A percentile compares a stretch with the other conserved stretches of the same genome.
These are phyloP conservation scores for Sturmia bella DNA, from an alignment of 2,888 invertebrate genomes.

Conservation along the genomic window DNA sequence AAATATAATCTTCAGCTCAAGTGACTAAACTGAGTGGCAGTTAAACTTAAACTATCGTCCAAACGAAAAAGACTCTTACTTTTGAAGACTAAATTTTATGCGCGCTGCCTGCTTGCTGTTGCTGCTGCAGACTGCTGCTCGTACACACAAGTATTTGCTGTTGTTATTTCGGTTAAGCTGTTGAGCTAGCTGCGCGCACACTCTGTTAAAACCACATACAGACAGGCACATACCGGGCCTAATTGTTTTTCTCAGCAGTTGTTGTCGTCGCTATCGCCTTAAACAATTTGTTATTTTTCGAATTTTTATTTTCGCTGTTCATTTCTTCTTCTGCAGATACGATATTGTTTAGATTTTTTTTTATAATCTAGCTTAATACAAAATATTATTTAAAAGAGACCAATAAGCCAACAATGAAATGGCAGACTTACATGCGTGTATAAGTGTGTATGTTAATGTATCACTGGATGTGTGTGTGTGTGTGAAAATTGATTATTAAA, in stretches of 20 bases:
- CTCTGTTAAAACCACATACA: constrained; percentile 55
- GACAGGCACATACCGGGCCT: constrained; percentile 64
- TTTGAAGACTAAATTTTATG: constrained; percentile 79
- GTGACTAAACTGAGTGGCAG: constrained; percentile 76
- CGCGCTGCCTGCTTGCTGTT: constrained; percentile 11
- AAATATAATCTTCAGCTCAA: constrained; percentile 45
- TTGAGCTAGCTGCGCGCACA: constrained; percentile 71
- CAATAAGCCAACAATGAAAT: constrained; percentile 40
- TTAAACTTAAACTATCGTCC: constrained; percentile 81
- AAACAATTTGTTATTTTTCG: constrained; percentile 40
- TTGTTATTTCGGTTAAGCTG: constrained; percentile 6
- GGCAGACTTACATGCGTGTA: background rate
- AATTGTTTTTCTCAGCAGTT: constrained; percentile 52
- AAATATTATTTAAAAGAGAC: constrained; percentile 53
- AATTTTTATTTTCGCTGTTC: constrained; percentile 11
- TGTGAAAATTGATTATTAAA: constrained; percentile 48
- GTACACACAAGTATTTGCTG: background rate
- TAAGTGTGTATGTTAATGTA: background rate
- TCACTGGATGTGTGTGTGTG: constrained; percentile 16
- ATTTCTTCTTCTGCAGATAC: constrained; percentile 17
- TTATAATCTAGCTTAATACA: constrained; percentile 35
- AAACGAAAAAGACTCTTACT: constrained; percentile 79
- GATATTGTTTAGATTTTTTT: constrained; percentile 34
- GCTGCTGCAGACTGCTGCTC: constrained; percentile 7
- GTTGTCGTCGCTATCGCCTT: constrained; percentile 36